Conservation (phyloP, 35 echinoderm and acorn worm genomes). For the Antedon bifida region DNA sequence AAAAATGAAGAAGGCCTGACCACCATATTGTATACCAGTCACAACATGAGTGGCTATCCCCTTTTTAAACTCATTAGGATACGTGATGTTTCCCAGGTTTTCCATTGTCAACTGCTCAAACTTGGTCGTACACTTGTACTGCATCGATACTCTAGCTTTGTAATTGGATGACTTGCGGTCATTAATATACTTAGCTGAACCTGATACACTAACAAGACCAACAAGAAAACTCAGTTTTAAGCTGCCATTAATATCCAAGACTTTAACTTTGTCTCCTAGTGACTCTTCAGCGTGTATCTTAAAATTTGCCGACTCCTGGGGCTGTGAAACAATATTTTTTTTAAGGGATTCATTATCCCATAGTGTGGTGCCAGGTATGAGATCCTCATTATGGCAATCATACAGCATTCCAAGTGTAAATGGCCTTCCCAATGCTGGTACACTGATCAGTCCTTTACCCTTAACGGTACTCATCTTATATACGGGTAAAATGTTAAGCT, state of each 20-base stretch:
- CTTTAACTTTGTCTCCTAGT: not conserved
- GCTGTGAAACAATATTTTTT: not conserved
- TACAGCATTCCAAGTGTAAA: conserved; percentile 34
- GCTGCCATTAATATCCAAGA: not conserved
- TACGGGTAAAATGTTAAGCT: too few relatives aligned
- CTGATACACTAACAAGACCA: not conserved
- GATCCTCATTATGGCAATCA: conserved; percentile 21
- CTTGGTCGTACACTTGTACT: conserved; percentile 18
- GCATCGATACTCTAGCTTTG: conserved; percentile 9
- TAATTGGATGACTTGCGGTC: not conserved
- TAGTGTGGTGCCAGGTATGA: conserved; percentile 18
- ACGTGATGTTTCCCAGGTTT: not conserved
- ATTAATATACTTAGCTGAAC: conserved; percentile 3
- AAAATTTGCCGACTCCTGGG: not conserved
- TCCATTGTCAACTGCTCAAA: conserved; percentile 35
- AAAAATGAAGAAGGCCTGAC: conserved; percentile 21
- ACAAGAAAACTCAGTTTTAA: conserved; percentile 11
- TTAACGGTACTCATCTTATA: too few relatives aligned
- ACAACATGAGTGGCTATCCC: conserved; percentile 11
- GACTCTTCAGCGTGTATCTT: not conserved
- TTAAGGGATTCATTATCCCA: conserved; percentile 7
- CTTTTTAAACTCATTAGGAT: conserved; percentile 1
- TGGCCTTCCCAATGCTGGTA: conserved; percentile 11
- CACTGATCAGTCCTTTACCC: too few relatives aligned
- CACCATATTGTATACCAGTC: conserved; percentile 18